phyloP scores from a whole-genome alignment of 1,140 invertebrate species.

The Holotrichia oblita region DNA sequence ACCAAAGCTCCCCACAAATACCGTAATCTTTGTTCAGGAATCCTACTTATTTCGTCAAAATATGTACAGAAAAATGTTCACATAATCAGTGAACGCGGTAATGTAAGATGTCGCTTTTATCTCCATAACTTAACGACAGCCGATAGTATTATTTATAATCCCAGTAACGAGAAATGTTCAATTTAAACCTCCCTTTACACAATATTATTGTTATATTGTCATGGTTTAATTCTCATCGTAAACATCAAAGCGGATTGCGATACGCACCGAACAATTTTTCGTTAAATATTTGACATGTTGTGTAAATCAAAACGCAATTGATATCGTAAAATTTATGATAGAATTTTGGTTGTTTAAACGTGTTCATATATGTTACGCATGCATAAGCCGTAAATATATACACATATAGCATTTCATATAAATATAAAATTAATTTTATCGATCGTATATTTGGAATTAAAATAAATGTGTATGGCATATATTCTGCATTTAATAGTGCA shows the following conservation, averaged over 20 bases:
- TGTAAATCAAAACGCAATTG: slow-evolving; percentile 13
- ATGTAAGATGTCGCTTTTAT: slow-evolving; percentile 2
- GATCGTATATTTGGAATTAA: background rate
- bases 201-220: slow-evolving; percentile 18
- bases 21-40: background rate
- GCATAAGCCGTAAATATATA: background rate
- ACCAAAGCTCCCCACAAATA: background rate
- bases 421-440: slow-evolving; percentile 22
- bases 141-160: slow-evolving; percentile 18
- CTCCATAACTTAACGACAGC: background rate
- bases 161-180: slow-evolving; percentile 7
- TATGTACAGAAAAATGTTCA: slow-evolving; percentile 2
- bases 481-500: background rate
- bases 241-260: background rate
- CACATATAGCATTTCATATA: background rate
- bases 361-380: background rate
- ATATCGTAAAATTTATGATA: slow-evolving; percentile 8
- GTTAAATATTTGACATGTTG: slow-evolving; percentile 17
- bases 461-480: background rate
- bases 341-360: background rate
- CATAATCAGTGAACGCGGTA: background rate
- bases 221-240: background rate
- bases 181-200: slow-evolving; percentile 7
- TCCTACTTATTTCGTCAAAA: slow-evolving; percentile 12
- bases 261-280: slow-evolving; percentile 6